A percentile compares a stretch with the other conserved stretches of the same genome.
phyloP scores from a whole-genome alignment of 2,113 vertebrate genomes.

The Festucalex cinctus region DNA sequence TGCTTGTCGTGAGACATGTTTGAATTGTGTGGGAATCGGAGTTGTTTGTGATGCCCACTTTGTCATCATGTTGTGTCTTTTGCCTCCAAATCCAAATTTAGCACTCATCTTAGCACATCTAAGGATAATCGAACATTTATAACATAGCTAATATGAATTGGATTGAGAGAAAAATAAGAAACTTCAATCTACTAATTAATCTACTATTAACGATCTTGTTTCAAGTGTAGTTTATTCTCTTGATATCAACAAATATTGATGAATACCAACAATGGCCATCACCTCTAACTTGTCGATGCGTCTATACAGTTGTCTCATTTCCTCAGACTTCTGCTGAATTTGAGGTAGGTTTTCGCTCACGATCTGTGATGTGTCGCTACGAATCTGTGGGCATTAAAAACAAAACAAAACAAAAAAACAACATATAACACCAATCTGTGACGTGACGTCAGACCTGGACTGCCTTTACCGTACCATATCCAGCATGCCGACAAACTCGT shows the following conservation, averaged over 20 bases:
- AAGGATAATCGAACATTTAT: neutral
- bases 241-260: neutral
- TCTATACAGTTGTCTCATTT: conserved; percentile 88
- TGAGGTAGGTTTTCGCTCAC: conserved; percentile 90
- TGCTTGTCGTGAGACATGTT: too few relatives aligned
- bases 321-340: conserved; percentile 83
- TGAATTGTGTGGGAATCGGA: too few relatives aligned
- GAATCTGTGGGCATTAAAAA: conserved; percentile 71
- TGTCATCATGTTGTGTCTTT: too few relatives aligned
- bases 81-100: neutral
- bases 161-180: too few relatives aligned
- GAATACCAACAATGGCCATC: neutral
- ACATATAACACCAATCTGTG: neutral
- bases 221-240: neutral
- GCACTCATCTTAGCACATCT: neutral
- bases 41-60: too few relatives aligned
- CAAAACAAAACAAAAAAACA: conserved; percentile 6
- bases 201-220: too few relatives aligned
- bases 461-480: conserved; percentile 79
- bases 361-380: conserved; percentile 87
- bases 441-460: neutral
- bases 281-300: conserved; percentile 90
- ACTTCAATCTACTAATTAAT: too few relatives aligned
- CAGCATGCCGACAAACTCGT: conserved; percentile 95
- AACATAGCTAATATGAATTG: neutral